phyloP scores from a whole-genome alignment of 2,797 vertebrate genomes.

The Yasuhikotakia modesta region DNA sequence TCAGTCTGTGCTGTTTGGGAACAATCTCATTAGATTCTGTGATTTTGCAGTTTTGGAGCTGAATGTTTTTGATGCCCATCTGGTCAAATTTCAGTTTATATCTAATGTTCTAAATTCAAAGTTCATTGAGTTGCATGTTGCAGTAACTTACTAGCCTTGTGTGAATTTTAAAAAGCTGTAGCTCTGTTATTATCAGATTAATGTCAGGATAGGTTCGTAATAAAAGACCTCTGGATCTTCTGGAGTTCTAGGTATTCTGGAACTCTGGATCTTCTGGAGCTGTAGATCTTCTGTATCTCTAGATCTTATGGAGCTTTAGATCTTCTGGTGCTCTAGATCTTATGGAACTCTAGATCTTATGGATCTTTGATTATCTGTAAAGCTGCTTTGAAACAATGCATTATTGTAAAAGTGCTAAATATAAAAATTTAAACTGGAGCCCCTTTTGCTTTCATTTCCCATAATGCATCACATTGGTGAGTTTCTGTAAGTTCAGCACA shows the following conservation, averaged over 20 bases:
- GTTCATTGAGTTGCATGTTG: not conserved
- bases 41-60: not conserved
- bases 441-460: not conserved
- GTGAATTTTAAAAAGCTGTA: not conserved
- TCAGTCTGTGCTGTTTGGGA: too few species aligned
- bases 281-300: not conserved
- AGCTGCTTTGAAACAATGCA: too few species aligned
- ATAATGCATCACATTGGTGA: conserved; percentile 13
- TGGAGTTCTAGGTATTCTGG: too few species aligned
- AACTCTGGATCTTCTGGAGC: too few species aligned
- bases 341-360: not conserved
- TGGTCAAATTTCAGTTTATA: not conserved
- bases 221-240: not conserved
- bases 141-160: not conserved
- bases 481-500: not conserved
- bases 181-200: too few species aligned
- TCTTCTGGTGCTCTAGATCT: too few species aligned
- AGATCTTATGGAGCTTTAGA: too few species aligned
- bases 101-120: not conserved
- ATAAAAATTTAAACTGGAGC: not conserved
- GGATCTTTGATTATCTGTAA: too few species aligned
- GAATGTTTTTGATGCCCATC: not conserved
- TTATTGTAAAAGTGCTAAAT: too few species aligned
- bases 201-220: too few species aligned
- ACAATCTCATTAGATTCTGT: not conserved